phyloP scores from a whole-genome alignment of 2,888 invertebrate species.

The Pachycephus smyrnensis region DNA sequence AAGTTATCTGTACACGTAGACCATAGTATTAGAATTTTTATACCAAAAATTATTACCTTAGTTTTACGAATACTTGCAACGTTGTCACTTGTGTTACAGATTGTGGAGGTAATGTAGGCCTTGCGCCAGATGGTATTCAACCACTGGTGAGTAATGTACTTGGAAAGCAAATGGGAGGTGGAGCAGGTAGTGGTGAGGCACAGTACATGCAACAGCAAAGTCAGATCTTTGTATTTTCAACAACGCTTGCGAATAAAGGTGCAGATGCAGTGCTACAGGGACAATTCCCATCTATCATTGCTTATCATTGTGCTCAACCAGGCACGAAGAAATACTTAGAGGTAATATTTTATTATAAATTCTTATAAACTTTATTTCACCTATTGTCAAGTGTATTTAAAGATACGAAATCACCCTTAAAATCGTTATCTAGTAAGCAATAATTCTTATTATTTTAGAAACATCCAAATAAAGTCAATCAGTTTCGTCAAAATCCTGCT shows the following conservation, averaged over 20 bases:
- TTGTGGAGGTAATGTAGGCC: slow-evolving; percentile 51
- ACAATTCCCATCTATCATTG: slow-evolving; percentile 91
- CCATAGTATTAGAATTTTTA: neutral
- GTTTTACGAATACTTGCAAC: neutral
- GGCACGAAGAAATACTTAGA: slow-evolving; percentile 95
- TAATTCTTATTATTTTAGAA: slow-evolving; percentile 74
- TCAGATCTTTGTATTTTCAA: slow-evolving; percentile 98
- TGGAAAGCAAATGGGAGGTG: slow-evolving; percentile 78
- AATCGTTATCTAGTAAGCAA: neutral
- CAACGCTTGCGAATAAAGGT: slow-evolving; percentile 92
- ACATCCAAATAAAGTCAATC: slow-evolving; percentile 90
- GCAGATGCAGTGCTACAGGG: slow-evolving; percentile 93
- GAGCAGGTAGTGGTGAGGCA: slow-evolving; percentile 83
- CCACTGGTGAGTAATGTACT: slow-evolving; percentile 83
- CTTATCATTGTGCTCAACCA: slow-evolving; percentile 95
- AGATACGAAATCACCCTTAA: neutral
- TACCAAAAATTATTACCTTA: neutral
- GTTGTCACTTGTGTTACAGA: slow-evolving; percentile 32
- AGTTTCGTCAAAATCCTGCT: slow-evolving; percentile 85
- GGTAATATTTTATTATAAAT: slow-evolving; percentile 66
- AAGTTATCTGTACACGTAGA: neutral
- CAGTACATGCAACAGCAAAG: slow-evolving; percentile 95
- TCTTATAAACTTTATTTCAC: neutral
- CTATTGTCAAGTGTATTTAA: neutral
- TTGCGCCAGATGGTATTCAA: slow-evolving; percentile 76